A percentile compares a stretch with the other conserved stretches of the same genome.
Conservation (phyloP, 2,888 invertebrate genomes). For the Rhagium mordax region DNA sequence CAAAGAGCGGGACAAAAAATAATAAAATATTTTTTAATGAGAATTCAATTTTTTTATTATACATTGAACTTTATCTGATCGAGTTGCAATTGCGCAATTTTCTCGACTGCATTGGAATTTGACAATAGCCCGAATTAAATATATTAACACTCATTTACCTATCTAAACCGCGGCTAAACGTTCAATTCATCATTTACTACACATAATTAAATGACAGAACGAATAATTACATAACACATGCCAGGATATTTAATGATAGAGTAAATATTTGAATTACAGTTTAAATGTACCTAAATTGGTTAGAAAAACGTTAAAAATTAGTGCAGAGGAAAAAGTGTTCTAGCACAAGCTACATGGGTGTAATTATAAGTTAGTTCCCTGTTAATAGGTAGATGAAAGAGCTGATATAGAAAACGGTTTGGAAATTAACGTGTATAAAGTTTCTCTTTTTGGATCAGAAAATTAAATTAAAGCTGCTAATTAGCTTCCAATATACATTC, state of each 20-base stretch:
- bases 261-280: constrained; percentile 1
- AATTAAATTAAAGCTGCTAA: not conserved
- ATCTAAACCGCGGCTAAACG: not conserved
- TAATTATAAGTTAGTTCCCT: not conserved
- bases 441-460: not conserved
- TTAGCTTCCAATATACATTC: not conserved
- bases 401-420: not conserved
- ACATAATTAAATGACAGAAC: not conserved
- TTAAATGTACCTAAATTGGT: not conserved
- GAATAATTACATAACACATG: not conserved
- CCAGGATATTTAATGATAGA: not conserved
- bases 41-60: no score
- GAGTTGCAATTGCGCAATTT: no score
- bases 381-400: not conserved
- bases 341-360: not conserved
- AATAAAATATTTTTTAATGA: no score
- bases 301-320: not conserved
- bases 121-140: not conserved
- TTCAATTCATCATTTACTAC: not conserved
- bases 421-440: not conserved
- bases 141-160: not conserved
- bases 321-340: not conserved
- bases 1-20: no score
- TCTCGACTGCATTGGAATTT: not conserved
- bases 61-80: no score